These are phyloP conservation scores for Prenolepis imparis DNA, from an alignment of 2,888 invertebrate genomes.

Conservation along the genomic window DNA sequence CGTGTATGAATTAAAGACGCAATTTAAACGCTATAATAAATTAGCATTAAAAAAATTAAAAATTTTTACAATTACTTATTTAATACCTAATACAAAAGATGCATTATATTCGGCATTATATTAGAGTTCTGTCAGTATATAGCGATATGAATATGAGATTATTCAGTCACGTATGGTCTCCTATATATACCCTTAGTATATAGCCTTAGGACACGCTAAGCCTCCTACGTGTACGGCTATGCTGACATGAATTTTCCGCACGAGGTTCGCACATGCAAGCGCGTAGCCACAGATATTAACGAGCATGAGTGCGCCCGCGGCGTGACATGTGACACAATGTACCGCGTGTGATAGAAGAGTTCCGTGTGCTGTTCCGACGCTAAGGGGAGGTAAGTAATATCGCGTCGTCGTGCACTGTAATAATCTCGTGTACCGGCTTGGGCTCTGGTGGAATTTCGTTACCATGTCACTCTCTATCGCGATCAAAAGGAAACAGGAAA, in stretches of 20 bases:
- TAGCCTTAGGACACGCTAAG: conserved; percentile 36
- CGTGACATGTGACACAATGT: conserved; percentile 46
- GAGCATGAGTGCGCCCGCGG: conserved; percentile 33
- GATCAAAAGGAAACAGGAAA: conserved; percentile 13
- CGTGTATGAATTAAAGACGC: no score
- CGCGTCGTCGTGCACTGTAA: conserved; percentile 23
- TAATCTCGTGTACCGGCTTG: conserved; percentile 29
- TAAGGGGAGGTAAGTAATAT: conserved; percentile 37
- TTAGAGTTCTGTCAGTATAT: neutral
- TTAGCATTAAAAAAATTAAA: no score
- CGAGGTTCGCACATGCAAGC: conserved; percentile 13
- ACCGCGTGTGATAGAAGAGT: conserved; percentile 40
- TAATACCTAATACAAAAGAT: neutral
- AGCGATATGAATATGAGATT: conserved; percentile 28
- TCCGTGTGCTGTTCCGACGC: conserved; percentile 38
- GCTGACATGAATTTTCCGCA: conserved; percentile 41
- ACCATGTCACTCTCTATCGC: neutral
- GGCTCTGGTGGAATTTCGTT: conserved; percentile 30
- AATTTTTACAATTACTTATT: no score
- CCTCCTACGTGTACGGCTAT: neutral
- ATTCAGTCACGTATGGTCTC: conserved; percentile 24
- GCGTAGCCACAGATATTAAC: conserved; percentile 38
- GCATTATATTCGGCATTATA: neutral
- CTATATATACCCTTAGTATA: neutral
- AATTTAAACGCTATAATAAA: no score